These are phyloP conservation scores for Priocnemis perturbator DNA, from an alignment of 2,888 invertebrate species.

Conservation along the genomic window DNA sequence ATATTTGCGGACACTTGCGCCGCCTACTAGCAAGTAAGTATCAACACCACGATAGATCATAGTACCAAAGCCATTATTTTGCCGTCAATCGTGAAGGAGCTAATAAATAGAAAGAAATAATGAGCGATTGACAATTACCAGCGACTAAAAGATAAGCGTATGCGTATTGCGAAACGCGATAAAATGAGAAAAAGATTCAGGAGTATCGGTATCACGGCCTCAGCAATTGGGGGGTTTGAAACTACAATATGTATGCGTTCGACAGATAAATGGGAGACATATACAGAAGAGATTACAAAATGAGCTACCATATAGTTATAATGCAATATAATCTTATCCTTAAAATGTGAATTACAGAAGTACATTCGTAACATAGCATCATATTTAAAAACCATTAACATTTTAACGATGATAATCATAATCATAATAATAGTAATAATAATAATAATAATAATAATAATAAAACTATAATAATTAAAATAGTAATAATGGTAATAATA, in stretches of 20 bases:
- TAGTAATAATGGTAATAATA: slow-evolving; percentile 41
- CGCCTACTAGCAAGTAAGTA: no score
- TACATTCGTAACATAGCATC: slow-evolving; percentile 54
- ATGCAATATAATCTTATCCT: slow-evolving; percentile 45
- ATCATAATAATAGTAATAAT: slow-evolving; percentile 24
- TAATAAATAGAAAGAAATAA: slow-evolving; percentile 13
- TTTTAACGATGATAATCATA: slow-evolving; percentile 41
- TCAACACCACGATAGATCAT: no score
- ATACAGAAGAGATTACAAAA: slow-evolving; percentile 31
- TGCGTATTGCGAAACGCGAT: no score
- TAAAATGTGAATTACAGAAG: slow-evolving; percentile 58
- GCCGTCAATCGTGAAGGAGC: neutral
- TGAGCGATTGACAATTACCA: neutral
- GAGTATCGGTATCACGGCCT: slow-evolving; percentile 16
- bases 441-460: slow-evolving; percentile 27
- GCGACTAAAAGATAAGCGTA: neutral
- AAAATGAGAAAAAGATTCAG: slow-evolving; percentile 8
- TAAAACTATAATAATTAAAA: slow-evolving; percentile 37
- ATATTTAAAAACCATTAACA: slow-evolving; percentile 58
- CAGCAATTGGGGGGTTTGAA: slow-evolving; percentile 1
- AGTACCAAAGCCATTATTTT: no score
- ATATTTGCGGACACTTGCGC: no score
- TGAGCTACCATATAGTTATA: slow-evolving; percentile 37
- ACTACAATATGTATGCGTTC: slow-evolving; percentile 24
- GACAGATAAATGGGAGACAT: slow-evolving; percentile 41